Base-by-base conservation (phyloP, 2,113 vertebrate species). In the Nanorana parkeri region DNA sequence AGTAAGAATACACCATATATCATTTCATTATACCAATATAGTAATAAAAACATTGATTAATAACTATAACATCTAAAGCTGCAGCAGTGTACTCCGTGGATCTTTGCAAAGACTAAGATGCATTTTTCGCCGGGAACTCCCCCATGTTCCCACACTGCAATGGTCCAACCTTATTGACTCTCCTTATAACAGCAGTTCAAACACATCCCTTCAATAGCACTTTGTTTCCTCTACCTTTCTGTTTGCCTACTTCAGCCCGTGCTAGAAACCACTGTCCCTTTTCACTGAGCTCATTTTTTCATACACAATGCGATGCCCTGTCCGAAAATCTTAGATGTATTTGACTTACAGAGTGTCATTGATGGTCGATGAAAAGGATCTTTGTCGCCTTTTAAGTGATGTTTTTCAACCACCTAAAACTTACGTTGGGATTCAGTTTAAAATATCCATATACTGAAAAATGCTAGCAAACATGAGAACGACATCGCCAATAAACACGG, bases 391-490 rank as follows among this genome's bases (percentile, higher is more conserved):
- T 76, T 55, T 75, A 75, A 83, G 55, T 68, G 72, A 76, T 67
- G 63, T 76, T 83, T 47, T 83, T 83, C 72, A 68, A 47, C 72
- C 80, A 74, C 72, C 72, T 83, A 76, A 23, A 76, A 83, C 80
- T 54, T 54, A 68, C 55, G 19, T 58, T 32, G 63, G 32, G 63
- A 67, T 68, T 56, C 10, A 52, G 26, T 63, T 76, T 67, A 51
- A 76, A 75, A 60, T 24, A 55, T 83, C 72, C 51, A 32, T 67
- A 67, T 68, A 68, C 20, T 68, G 71, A 75, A 75, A 58, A 80
- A 80, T 63, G 23, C 56, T 32, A 17, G 54, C 78, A 71, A 69
- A 80, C 78, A 69, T 60, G 52, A 52, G 66, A 13, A 36, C n/a
- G 13, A 21, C 77, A 61, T 69, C 19, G 26, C 55, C 77, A 69